Evolutionary conservation across 1,140 invertebrate genomes (phyloP).

Genomic region (Antheraea pernyi): DNA sequence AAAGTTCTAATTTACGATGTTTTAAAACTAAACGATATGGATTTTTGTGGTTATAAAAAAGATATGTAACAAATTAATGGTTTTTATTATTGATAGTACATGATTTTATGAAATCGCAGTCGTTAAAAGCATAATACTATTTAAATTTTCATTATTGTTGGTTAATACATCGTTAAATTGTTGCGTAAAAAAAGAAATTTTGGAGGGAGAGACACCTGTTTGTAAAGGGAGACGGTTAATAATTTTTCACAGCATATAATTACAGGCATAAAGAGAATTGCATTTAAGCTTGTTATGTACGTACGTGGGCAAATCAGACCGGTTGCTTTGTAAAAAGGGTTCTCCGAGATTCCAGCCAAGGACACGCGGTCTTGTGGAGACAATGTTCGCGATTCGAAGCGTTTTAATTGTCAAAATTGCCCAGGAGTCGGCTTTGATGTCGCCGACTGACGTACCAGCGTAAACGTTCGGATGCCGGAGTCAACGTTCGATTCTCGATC

Average conservation of each 20-base stretch:
- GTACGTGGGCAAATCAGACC: conserved; percentile 40
- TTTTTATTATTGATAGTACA: conserved; percentile 43
- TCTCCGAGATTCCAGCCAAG: conserved; percentile 63
- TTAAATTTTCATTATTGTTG: conserved; percentile 5
- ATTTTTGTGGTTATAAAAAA: conserved; percentile 19
- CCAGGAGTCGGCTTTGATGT: conserved; percentile 45
- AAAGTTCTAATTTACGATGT: conserved; percentile 65
- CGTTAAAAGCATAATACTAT: conserved; percentile 26
- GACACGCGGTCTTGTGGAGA: conserved; percentile 47
- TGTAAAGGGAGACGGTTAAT: background rate
- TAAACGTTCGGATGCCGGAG: background rate
- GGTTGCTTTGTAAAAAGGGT: conserved; percentile 37
- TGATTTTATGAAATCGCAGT: conserved; percentile 49
- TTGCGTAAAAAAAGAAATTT: background rate
- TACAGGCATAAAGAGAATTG: background rate
- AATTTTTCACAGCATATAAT: background rate
- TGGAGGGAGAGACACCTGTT: background rate
- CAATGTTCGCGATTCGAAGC: conserved; percentile 57
- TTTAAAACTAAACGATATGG: conserved; percentile 54
- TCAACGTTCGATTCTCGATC: conserved; percentile 3
- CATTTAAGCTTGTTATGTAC: background rate
- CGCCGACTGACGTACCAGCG: conserved; percentile 32
- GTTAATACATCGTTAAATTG: conserved; percentile 34
- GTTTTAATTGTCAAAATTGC: conserved; percentile 73
- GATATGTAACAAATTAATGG: conserved; percentile 32